Evolutionary conservation across 2,113 vertebrate species (phyloP).

Genomic region (Canis aureus): DNA sequence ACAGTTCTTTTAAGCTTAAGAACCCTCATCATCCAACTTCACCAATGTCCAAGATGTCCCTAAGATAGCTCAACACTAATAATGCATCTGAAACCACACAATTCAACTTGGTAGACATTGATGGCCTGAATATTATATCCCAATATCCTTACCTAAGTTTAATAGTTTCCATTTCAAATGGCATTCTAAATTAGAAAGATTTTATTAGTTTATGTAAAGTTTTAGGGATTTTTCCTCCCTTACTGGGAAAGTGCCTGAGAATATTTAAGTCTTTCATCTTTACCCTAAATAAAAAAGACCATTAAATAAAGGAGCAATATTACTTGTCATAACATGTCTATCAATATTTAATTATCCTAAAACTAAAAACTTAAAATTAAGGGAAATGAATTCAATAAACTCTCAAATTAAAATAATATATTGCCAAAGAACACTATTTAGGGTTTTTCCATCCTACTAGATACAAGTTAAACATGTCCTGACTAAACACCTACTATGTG

Average conservation of each 20-base stretch:
- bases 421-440: conserved; percentile 29
- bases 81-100: background rate
- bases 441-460: conserved; percentile 8
- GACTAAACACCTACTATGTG: conserved; percentile 36
- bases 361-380: conserved; percentile 62
- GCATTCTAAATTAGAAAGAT: conserved; percentile 42
- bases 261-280: conserved; percentile 24
- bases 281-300: conserved; percentile 46
- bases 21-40: background rate
- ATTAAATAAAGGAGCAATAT: conserved; percentile 63
- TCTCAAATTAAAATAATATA: conserved; percentile 40
- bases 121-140: background rate
- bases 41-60: background rate
- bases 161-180: conserved; percentile 55
- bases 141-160: conserved; percentile 42
- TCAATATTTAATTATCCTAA: conserved; percentile 63
- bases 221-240: background rate
- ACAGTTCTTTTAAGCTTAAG: conserved; percentile 26
- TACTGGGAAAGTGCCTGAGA: background rate
- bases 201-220: conserved; percentile 48
- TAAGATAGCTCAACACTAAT: background rate
- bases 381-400: conserved; percentile 47
- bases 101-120: background rate
- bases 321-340: background rate
- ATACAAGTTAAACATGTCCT: conserved; percentile 16